Base-by-base conservation (phyloP, 2,797 vertebrate species). In the Myoxocephalus aenaeus region DNA sequence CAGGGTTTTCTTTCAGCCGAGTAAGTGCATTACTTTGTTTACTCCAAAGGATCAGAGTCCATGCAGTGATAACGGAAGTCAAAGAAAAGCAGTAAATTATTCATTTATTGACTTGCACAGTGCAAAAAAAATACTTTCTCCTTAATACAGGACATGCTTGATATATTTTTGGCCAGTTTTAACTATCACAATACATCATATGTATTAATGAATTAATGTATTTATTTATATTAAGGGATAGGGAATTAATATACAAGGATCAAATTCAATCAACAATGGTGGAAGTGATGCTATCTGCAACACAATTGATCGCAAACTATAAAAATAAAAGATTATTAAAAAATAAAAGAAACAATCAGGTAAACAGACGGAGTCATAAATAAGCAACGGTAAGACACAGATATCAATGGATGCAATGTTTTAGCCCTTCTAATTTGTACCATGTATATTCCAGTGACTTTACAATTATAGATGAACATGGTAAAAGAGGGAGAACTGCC, bases 41-140 rank as follows among this genome's bases (percentile, higher is more conserved):
- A 20, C 11, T 65, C 5, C 0, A 0, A n/a, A 18, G 50, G 88
- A 70, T 79, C 91, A 90, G 79, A 89, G 90, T 91, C 86, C 88
- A 81, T 10, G 42, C 61, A 46, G 29, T 0, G 40, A 66, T 20
- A 18, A n/a, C 4, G 0, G 1, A 38, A 2, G 10, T 3, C n/a
- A 0, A 22, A 2, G 0, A 10, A 2, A 29, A 46, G 7, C 29
- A 51, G 53, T 13, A 6, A 65, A 68, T 3, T 12, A 4, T 2
- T 0, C 2, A 9, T 27, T 27, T 27, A 1, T 1, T 27, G 25
- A 27, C 25, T 27, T 27, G 25, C 25, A 27, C 25, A 27, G 25
- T 27, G 25, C 25, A 27, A 27, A 27, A 27, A 32, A 32, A 32
- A 32, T 5, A 32, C 36, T 11, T 38, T 8, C 9, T 10, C 36